These are phyloP conservation scores for Drosophila watanabei DNA, from an alignment of 1,140 invertebrate species.

Conservation along the genomic window DNA sequence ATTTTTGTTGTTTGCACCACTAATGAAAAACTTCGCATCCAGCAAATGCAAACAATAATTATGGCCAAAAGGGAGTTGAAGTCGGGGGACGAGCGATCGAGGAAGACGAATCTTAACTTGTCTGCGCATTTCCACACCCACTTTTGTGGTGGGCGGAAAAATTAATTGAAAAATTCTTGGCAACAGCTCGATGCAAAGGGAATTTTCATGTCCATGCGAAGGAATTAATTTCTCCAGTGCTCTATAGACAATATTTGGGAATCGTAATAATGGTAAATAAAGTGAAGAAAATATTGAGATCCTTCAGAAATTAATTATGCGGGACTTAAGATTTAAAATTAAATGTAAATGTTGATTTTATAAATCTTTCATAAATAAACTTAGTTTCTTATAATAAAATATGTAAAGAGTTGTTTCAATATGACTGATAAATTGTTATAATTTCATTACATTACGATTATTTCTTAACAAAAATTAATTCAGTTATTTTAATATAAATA, in stretches of 20 bases:
- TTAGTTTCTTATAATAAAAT: too few species aligned
- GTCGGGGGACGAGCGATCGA: conserved; percentile 1
- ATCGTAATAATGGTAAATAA: conserved; percentile 32
- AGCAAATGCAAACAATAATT: conserved; percentile 58
- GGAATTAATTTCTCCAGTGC: background rate
- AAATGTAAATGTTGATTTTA: background rate
- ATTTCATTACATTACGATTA: background rate
- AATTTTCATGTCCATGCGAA: conserved; percentile 14
- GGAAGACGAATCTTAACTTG: conserved; percentile 40
- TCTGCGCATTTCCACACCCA: background rate
- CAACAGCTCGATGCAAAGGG: conserved; percentile 10
- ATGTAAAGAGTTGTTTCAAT: background rate
- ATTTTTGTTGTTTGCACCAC: conserved; percentile 41
- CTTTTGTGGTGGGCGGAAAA: conserved; percentile 23
- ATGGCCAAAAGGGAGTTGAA: conserved; percentile 5
- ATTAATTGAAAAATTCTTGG: conserved; percentile 51
- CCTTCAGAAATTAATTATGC: background rate
- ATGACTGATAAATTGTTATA: background rate
- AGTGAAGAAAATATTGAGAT: background rate
- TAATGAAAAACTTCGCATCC: conserved; percentile 61
- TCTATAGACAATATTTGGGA: conserved; percentile 20
- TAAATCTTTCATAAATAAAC: background rate
- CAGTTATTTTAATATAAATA: background rate
- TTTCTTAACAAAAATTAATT: background rate
- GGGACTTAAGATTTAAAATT: background rate